phyloP scores from a whole-genome alignment of 2,888 invertebrate genomes.

The Tipula confusa region DNA sequence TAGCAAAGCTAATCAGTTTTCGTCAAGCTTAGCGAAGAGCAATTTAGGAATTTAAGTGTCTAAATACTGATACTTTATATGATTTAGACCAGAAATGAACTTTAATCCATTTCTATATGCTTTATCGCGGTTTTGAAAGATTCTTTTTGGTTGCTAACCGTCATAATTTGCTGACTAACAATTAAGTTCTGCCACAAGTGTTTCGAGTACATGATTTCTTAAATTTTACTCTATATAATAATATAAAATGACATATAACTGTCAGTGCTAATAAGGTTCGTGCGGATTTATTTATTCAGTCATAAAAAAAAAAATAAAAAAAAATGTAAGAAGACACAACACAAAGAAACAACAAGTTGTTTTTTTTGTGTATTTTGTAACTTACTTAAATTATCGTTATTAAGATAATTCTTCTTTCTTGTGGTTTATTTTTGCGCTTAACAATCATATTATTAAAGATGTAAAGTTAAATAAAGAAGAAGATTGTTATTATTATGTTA shows the following conservation, averaged over 20 bases:
- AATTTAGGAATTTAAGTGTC: too few species aligned
- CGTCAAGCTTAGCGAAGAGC: too few species aligned
- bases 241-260: conserved; percentile 6
- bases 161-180: not conserved
- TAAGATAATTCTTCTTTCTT: not conserved
- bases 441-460: conserved; percentile 25
- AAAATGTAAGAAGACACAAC: not conserved
- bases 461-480: not conserved
- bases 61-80: too few species aligned
- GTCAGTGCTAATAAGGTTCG: conserved; percentile 20
- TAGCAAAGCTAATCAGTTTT: too few species aligned
- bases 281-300: conserved; percentile 20
- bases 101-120: too few species aligned
- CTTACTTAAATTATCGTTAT: conserved; percentile 12
- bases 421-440: not conserved
- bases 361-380: not conserved
- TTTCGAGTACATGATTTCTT: not conserved
- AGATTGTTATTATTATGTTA: not conserved
- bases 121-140: too few species aligned
- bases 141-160: too few species aligned
- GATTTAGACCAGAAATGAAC: too few species aligned
- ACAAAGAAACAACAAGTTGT: not conserved
- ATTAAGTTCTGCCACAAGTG: not conserved
- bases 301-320: not conserved
- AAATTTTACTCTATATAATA: not conserved